Conservation (phyloP, 2,888 invertebrate species). For the Drosophila putrida region DNA sequence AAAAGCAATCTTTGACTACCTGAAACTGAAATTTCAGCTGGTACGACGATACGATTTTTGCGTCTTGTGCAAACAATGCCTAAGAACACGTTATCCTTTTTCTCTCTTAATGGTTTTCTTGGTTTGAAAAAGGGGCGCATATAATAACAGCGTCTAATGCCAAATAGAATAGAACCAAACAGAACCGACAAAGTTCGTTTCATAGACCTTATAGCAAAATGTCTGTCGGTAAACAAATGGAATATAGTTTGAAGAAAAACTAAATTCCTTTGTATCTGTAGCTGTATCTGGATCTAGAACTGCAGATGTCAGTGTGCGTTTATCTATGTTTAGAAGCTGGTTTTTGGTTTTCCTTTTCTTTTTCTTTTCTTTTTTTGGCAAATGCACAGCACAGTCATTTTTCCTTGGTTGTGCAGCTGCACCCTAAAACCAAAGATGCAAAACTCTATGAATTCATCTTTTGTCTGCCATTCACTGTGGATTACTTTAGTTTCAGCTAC, state of each 20-base stretch:
- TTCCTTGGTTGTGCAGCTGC: slow-evolving; percentile 18
- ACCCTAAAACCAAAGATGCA: slow-evolving; percentile 37
- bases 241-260: slow-evolving; percentile 55
- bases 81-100: slow-evolving; percentile 74
- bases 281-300: slow-evolving; percentile 26
- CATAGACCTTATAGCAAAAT: not conserved
- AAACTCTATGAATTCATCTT: slow-evolving; percentile 49
- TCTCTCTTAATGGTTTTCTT: slow-evolving; percentile 68
- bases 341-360: slow-evolving; percentile 24
- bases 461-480: slow-evolving; percentile 32
- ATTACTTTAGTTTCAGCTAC: slow-evolving; percentile 51
- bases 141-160: slow-evolving; percentile 74
- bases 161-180: slow-evolving; percentile 31
- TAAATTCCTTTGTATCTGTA: slow-evolving; percentile 49
- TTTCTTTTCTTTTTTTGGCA: slow-evolving; percentile 33
- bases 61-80: slow-evolving; percentile 75
- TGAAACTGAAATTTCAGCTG: slow-evolving; percentile 57
- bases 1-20: slow-evolving; percentile 48
- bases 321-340: slow-evolving; percentile 38
- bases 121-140: slow-evolving; percentile 56
- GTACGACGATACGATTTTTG: slow-evolving; percentile 62
- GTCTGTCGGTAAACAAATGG: slow-evolving; percentile 57
- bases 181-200: slow-evolving; percentile 11
- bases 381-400: slow-evolving; percentile 8
- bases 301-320: slow-evolving; percentile 24